Evolutionary conservation across 1,140 invertebrate species (phyloP).

Genomic region (Leptonema lineaticorne): DNA sequence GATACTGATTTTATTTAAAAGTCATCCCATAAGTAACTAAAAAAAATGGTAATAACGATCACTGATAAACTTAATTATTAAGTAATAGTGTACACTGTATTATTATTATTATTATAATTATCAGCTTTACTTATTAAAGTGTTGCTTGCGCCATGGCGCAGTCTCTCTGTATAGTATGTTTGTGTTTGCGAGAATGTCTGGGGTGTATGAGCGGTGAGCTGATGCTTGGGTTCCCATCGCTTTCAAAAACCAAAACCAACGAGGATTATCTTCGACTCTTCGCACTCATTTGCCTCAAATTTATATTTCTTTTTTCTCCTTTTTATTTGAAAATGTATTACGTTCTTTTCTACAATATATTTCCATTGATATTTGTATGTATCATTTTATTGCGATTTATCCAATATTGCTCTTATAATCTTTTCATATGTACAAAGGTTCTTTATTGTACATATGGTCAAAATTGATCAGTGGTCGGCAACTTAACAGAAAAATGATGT

Average conservation of each 20-base stretch:
- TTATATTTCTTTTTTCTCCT: too few species aligned
- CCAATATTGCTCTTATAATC: too few species aligned
- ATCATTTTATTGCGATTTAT: too few species aligned
- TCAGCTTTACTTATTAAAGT: conserved; percentile 40
- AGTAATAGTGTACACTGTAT: conserved; percentile 41
- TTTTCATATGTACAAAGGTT: background rate
- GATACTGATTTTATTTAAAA: conserved; percentile 21
- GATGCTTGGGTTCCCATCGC: conserved; percentile 24
- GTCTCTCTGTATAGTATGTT: conserved; percentile 37
- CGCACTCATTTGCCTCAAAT: too few species aligned
- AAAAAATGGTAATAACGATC: conserved; percentile 31
- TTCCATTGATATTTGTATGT: too few species aligned
- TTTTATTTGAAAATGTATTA: too few species aligned
- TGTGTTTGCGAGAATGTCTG: conserved; percentile 29
- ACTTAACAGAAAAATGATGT: conserved; percentile 16
- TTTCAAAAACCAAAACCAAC: background rate
- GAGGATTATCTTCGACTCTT: too few species aligned
- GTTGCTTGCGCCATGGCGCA: conserved; percentile 38
- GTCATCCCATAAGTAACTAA: conserved; percentile 32
- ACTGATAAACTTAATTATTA: conserved; percentile 40
- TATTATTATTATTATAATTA: conserved; percentile 40
- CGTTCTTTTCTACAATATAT: too few species aligned
- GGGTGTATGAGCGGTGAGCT: conserved; percentile 29
- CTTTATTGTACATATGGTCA: background rate
- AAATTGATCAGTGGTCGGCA: conserved; percentile 24